These are phyloP conservation scores for Dinocampus coccinellae DNA, from an alignment of 2,888 invertebrate genomes.

Conservation along the genomic window DNA sequence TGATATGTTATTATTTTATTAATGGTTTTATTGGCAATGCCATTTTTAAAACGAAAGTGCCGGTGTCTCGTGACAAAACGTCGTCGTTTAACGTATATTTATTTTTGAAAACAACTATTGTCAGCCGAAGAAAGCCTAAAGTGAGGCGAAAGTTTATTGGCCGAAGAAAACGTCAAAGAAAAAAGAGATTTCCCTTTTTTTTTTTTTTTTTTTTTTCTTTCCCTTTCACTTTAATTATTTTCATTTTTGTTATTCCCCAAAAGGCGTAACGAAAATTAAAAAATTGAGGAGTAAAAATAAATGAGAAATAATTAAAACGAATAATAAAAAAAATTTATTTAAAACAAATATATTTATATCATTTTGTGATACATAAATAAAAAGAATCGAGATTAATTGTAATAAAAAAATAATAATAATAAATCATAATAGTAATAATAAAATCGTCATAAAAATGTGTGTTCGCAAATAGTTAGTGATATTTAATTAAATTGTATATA, in stretches of 20 bases:
- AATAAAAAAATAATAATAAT: background rate
- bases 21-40: conserved; percentile 51
- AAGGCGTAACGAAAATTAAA: background rate
- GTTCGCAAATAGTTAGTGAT: background rate
- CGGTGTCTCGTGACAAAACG: conserved; percentile 57
- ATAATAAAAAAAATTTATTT: too few species aligned
- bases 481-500: conserved; percentile 10
- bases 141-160: conserved; percentile 38
- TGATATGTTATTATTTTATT: background rate
- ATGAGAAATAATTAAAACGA: background rate
- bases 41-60: conserved; percentile 66
- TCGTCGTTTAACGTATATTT: conserved; percentile 23
- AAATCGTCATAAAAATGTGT: conserved; percentile 10
- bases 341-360: too few species aligned
- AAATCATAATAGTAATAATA: background rate
- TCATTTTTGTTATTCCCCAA: conserved; percentile 19
- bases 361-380: too few species aligned
- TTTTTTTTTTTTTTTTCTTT: conserved; percentile 20
- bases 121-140: conserved; percentile 20
- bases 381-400: background rate
- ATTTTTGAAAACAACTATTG: conserved; percentile 13
- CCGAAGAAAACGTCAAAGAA: conserved; percentile 10
- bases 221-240: too few species aligned
- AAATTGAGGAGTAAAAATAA: background rate
- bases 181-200: background rate